phyloP scores from a whole-genome alignment of 2,113 vertebrate genomes.

The Spea multiplicata region DNA sequence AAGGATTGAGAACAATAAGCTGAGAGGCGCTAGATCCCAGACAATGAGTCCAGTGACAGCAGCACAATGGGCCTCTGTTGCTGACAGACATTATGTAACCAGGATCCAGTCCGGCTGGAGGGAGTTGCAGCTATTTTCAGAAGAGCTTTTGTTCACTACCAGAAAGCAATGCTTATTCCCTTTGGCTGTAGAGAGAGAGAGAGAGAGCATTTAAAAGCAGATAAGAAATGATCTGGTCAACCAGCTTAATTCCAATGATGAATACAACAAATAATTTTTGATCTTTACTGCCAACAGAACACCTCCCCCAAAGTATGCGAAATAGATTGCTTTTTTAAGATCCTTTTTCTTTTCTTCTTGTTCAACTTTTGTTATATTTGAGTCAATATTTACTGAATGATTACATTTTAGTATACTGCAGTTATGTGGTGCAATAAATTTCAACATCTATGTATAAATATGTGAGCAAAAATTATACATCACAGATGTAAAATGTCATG shows the following conservation, averaged over 20 bases:
- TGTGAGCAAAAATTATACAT: no score
- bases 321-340: neutral
- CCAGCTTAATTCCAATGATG: constrained; percentile 15
- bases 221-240: constrained; percentile 29
- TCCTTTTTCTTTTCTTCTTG: no score
- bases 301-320: neutral
- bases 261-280: neutral
- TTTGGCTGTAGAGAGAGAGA: constrained; percentile 33
- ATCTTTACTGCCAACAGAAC: neutral
- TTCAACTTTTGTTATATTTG: no score
- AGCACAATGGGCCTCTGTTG: constrained; percentile 95
- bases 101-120: constrained; percentile 43
- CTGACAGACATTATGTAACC: constrained; percentile 99
- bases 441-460: no score
- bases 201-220: constrained; percentile 8
- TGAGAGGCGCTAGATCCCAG: constrained; percentile 89
- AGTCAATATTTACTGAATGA: no score
- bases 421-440: no score
- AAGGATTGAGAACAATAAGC: constrained; percentile 97
- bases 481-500: no score
- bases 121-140: constrained; percentile 90
- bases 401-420: no score
- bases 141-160: constrained; percentile 89
- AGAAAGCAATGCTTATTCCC: constrained; percentile 52
- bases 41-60: constrained; percentile 99